These are phyloP conservation scores for Neodiprion virginianus DNA, from an alignment of 1,140 invertebrate species.

Conservation along the genomic window DNA sequence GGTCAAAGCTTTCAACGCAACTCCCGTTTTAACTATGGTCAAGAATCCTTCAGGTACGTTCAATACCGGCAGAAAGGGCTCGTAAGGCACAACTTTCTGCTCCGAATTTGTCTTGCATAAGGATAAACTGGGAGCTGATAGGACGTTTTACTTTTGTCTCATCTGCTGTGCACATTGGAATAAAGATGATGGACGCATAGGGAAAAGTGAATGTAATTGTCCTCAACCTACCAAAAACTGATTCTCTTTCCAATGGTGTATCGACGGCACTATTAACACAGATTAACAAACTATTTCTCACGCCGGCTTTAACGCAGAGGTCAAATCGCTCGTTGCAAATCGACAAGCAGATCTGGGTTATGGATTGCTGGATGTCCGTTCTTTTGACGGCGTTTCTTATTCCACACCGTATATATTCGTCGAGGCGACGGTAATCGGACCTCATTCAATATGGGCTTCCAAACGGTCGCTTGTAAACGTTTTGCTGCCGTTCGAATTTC, in stretches of 20 bases:
- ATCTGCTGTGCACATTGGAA: too few relatives aligned
- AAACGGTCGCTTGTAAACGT: neutral
- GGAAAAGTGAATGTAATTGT: too few relatives aligned
- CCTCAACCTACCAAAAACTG: too few relatives aligned
- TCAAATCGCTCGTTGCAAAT: neutral
- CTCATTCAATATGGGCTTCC: neutral
- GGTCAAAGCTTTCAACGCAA: neutral
- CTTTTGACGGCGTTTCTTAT: neutral
- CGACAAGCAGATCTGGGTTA: neutral
- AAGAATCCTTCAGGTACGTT: neutral
- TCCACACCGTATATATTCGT: neutral
- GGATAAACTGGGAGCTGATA: neutral
- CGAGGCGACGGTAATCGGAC: neutral
- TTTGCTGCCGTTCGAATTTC: neutral
- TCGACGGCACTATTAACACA: neutral
- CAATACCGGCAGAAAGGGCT: too few relatives aligned
- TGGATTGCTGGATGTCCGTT: neutral
- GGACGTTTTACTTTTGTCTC: too few relatives aligned
- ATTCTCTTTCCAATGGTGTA: too few relatives aligned
- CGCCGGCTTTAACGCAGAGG: neutral
- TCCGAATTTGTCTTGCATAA: too few relatives aligned
- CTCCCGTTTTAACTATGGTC: neutral
- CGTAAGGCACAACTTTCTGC: neutral
- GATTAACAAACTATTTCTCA: neutral
- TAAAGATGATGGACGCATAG: too few relatives aligned